Percentiles rank a stretch among this genome's conserved stretches.
Evolutionary conservation across 2,797 vertebrate genomes (phyloP).

Genomic region (Mus caroli): DNA sequence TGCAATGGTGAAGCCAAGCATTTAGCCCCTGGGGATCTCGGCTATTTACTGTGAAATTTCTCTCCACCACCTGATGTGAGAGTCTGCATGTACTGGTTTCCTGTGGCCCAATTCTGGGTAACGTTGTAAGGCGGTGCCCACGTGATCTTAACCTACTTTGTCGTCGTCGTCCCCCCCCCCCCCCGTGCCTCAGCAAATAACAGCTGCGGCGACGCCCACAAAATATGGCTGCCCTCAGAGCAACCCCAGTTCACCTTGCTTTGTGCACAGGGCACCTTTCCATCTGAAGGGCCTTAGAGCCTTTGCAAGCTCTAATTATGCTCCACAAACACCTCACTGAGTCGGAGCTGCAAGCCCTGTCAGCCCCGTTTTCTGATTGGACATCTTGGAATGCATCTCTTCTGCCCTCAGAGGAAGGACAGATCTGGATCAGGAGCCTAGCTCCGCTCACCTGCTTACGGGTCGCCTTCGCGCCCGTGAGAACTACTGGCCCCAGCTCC

Average conservation of each 20-base stretch:
- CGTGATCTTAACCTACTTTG: not conserved
- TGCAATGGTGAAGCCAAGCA: not conserved
- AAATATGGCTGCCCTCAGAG: not conserved
- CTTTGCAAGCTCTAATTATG: constrained; percentile 66
- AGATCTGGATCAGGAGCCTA: constrained; percentile 44
- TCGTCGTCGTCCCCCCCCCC: not conserved
- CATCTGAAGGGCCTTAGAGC: constrained; percentile 45
- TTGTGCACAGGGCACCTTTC: constrained; percentile 1
- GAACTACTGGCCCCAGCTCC: not conserved
- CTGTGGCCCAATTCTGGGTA: constrained; percentile 60
- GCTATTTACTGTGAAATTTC: constrained; percentile 23
- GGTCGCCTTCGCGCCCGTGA: not conserved
- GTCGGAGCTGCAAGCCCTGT: constrained; percentile 42
- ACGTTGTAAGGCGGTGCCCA: not conserved
- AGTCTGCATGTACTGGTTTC: constrained; percentile 10
- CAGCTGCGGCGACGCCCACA: not conserved
- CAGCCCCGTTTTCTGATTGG: not conserved
- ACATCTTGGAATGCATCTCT: constrained; percentile 29
- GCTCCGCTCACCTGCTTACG: constrained; percentile 32
- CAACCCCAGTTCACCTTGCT: not conserved
- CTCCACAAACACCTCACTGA: constrained; percentile 43
- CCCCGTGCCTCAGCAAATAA: not conserved
- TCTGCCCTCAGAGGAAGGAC: not conserved
- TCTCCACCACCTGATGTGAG: not conserved
- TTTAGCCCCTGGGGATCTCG: not conserved